Conservation (phyloP, 2,888 invertebrate genomes). For the Hemithea aestivaria region DNA sequence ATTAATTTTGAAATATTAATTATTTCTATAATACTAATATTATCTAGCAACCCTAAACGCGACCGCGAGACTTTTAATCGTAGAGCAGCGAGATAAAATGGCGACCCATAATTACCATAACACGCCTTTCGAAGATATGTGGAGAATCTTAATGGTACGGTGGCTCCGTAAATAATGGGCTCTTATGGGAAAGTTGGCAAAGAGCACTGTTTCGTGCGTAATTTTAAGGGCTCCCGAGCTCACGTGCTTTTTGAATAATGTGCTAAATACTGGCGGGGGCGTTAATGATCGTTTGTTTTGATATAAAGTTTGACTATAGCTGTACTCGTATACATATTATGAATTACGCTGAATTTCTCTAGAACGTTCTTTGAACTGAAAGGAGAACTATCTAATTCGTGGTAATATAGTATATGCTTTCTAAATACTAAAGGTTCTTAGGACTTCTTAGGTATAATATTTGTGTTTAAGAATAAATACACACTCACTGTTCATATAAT, state of each 20-base stretch:
- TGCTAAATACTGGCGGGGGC: slow-evolving; percentile 56
- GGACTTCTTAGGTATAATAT: no score
- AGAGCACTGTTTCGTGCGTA: slow-evolving; percentile 77
- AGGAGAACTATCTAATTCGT: no score
- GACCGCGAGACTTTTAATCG: slow-evolving; percentile 51
- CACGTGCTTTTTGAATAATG: slow-evolving; percentile 76
- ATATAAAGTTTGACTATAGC: slow-evolving; percentile 38
- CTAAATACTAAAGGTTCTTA: no score
- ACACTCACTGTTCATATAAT: no score
- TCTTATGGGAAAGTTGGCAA: slow-evolving; percentile 78
- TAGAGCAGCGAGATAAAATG: slow-evolving; percentile 69
- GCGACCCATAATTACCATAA: slow-evolving; percentile 79
- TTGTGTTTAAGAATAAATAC: no score
- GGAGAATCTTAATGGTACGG: slow-evolving; percentile 78
- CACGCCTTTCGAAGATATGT: slow-evolving; percentile 77
- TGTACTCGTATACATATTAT: slow-evolving; percentile 31
- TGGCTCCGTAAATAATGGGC: slow-evolving; percentile 78
- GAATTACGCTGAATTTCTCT: slow-evolving; percentile 1
- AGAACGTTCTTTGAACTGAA: not conserved
- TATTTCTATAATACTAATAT: not conserved
- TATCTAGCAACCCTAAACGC: slow-evolving; percentile 37
- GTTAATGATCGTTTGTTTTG: slow-evolving; percentile 60
- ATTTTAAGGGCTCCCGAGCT: slow-evolving; percentile 73
- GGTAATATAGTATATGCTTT: no score
- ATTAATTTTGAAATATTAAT: no score